Evolutionary conservation across 2,888 invertebrate genomes (phyloP).

Genomic region (Xestia rhomboidea): DNA sequence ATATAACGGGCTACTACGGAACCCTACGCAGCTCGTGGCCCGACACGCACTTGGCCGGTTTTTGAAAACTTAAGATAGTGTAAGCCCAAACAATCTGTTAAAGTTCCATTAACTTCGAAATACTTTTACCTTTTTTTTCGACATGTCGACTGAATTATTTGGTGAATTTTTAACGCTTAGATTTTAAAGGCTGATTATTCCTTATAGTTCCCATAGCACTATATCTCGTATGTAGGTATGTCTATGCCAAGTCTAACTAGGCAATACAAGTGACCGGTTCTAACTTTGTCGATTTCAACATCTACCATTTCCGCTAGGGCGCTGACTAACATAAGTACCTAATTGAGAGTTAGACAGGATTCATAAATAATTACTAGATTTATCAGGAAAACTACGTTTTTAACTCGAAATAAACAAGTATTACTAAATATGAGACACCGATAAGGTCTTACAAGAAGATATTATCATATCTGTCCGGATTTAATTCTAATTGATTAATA

Average conservation of each 20-base stretch:
- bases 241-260: slow-evolving; percentile 52
- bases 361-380: slow-evolving; percentile 48
- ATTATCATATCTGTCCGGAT: slow-evolving; percentile 1
- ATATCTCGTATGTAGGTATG: neutral
- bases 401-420: slow-evolving; percentile 23
- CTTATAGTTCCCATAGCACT: neutral
- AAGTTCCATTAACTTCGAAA: no score
- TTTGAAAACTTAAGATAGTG: no score
- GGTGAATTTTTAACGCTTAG: neutral
- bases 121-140: no score
- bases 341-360: slow-evolving; percentile 29
- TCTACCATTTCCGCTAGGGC: slow-evolving; percentile 47
- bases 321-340: slow-evolving; percentile 7
- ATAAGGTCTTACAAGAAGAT: slow-evolving; percentile 16
- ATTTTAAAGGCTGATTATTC: neutral
- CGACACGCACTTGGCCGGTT: no score
- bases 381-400: slow-evolving; percentile 29
- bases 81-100: no score
- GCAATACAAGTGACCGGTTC: slow-evolving; percentile 33
- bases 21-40: no score
- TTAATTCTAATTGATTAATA: neutral
- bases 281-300: slow-evolving; percentile 52
- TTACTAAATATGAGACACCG: neutral
- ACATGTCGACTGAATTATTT: no score
- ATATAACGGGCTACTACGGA: no score